Percentiles rank a stretch among this genome's conserved stretches.
Conservation (phyloP, 2,888 invertebrate species). For the Rhaphigaster nebulosa region DNA sequence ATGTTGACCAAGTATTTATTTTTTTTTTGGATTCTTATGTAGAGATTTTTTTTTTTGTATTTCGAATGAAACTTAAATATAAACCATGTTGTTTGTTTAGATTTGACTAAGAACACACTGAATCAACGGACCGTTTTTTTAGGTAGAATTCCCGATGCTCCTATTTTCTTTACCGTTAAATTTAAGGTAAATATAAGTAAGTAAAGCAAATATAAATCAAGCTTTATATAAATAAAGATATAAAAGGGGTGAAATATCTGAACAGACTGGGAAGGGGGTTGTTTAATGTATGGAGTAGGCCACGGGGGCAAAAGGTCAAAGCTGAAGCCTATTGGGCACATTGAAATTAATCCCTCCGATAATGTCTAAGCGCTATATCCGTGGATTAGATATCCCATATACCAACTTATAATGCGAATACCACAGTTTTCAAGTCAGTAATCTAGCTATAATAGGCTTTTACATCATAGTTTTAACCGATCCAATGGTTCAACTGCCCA, state of each 20-base stretch:
- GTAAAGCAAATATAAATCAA: not conserved
- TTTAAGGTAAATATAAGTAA: not conserved
- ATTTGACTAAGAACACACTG: too few species aligned
- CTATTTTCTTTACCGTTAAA: not conserved
- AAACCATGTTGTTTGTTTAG: too few species aligned
- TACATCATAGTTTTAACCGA: too few species aligned
- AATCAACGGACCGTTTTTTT: too few species aligned
- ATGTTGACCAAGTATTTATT: too few species aligned
- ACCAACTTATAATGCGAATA: not conserved
- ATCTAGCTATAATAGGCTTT: not conserved
- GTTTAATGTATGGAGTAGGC: conserved; percentile 26
- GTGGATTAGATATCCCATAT: not conserved
- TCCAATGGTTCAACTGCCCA: too few species aligned
- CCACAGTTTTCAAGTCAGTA: not conserved
- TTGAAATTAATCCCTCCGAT: not conserved
- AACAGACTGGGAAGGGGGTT: not conserved
- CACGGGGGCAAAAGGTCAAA: conserved; percentile 7
- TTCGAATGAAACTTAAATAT: too few species aligned
- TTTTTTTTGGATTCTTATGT: too few species aligned
- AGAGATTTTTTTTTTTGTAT: too few species aligned
- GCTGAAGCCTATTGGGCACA: not conserved
- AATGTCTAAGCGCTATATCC: not conserved
- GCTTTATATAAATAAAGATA: not conserved
- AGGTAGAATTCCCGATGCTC: not conserved
- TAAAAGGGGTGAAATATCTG: not conserved